Evolutionary conservation across 2,888 invertebrate species (phyloP), one percentile per base, ranked within the genome.

Genomic region (Morpho helenor): DNA sequence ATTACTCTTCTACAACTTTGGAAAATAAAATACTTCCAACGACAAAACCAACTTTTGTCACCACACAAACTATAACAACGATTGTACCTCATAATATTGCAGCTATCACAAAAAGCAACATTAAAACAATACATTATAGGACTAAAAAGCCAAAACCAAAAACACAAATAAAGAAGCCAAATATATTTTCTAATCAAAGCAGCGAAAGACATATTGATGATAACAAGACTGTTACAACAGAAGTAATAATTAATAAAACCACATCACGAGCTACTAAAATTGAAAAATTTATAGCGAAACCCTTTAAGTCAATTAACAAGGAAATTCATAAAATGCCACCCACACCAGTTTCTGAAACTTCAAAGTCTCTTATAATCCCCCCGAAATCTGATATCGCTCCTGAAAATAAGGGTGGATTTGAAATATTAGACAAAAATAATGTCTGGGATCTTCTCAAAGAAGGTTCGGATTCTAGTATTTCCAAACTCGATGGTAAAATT

Each of bases 371-470:
- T 53, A 70, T 71, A 49, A 82, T 75, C 48, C 64, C 72, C 10
- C 57, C 73, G 0, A 87, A 86, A 72, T 64, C 76, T 42, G 84
- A 91, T 64, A 84, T 88, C 59, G 82, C 87, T 10, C 89, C 89
- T 9, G 88, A 89, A 76, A 87, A 83, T 67, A 92, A 88, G 68
- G 91, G 90, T 67, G 89, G 91, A 52, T 92, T 91, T 65, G 89
- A 93, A 64, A 87, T 93, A 58, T 73, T 93, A 56, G 92, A 93
- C 68, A 92, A 92, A 71, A 92, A 93, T 63, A 91, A 91, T 60
- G 76, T 93, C 49, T 93, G 93, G 93, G 92, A 92, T 55, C 82
- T 93, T 69, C 76, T 93, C 10, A 92, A 92, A 72, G 93, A 93
- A 78, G 92, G 78, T 39, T 72, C 87, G n/a, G 78, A 81, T 49